These are phyloP conservation scores for Echeneis naucrates DNA, from an alignment of 2,797 vertebrate genomes.

Conservation along the genomic window DNA sequence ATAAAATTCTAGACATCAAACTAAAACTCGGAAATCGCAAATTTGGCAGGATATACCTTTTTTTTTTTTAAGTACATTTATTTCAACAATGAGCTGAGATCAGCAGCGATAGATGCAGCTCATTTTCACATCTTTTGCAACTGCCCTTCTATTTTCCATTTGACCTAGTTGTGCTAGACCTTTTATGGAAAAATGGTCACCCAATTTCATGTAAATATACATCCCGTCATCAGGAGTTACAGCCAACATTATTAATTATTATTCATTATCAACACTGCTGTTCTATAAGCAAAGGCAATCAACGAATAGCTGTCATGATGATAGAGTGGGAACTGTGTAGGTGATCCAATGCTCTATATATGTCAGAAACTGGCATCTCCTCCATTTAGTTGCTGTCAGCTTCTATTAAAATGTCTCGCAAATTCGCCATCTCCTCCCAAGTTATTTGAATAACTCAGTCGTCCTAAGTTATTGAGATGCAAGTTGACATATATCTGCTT, in stretches of 20 bases:
- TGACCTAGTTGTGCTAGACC: background rate
- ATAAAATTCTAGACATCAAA: background rate
- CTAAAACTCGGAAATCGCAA: background rate
- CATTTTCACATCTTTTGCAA: background rate
- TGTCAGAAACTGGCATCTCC: conserved; percentile 51
- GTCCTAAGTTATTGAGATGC: conserved; percentile 56
- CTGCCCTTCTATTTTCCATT: background rate
- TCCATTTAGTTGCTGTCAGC: conserved; percentile 64
- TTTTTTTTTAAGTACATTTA: background rate
- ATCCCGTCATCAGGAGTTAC: background rate
- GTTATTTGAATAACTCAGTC: conserved; percentile 68
- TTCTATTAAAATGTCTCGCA: conserved; percentile 66
- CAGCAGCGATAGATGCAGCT: background rate
- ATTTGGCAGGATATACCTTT: background rate
- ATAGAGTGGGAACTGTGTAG: conserved; percentile 51
- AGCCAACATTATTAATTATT: conserved; percentile 26
- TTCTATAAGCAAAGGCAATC: conserved; percentile 47
- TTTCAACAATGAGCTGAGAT: background rate
- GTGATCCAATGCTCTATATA: conserved; percentile 59
- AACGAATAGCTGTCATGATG: conserved; percentile 60
- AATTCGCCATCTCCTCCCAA: conserved; percentile 58
- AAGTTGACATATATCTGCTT: conserved; percentile 64
- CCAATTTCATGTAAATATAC: background rate
- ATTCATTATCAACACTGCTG: conserved; percentile 27
- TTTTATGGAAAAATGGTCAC: background rate